Conservation (phyloP, 2,888 invertebrate species). For the Stramonita haemastoma region DNA sequence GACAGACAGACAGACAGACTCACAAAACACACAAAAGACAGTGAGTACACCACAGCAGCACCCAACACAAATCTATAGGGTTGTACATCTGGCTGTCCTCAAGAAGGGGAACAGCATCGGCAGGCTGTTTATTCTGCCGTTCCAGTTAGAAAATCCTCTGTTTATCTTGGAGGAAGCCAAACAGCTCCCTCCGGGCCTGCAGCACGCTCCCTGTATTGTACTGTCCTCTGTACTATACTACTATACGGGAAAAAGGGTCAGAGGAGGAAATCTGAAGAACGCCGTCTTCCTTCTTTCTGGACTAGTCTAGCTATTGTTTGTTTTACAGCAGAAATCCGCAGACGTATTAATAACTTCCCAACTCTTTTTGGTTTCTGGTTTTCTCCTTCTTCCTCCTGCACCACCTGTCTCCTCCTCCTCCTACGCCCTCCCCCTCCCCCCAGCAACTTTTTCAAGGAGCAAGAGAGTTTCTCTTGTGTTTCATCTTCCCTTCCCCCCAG, state of each 20-base stretch:
- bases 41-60: not conserved
- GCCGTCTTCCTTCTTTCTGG: too few relatives aligned
- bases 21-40: not conserved
- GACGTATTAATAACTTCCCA: too few relatives aligned
- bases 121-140: not conserved
- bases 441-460: too few relatives aligned
- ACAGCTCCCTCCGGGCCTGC: not conserved
- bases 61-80: not conserved
- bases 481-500: not conserved
- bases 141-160: not conserved
- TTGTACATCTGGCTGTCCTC: not conserved
- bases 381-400: not conserved
- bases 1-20: not conserved
- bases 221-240: too few relatives aligned
- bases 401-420: not conserved
- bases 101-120: not conserved
- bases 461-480: too few relatives aligned
- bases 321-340: too few relatives aligned
- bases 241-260: too few relatives aligned
- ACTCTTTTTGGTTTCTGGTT: not conserved
- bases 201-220: too few relatives aligned
- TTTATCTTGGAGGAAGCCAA: not conserved
- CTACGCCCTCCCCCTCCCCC: too few relatives aligned
- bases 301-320: too few relatives aligned
- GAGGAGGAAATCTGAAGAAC: not conserved